Evolutionary conservation across 2,888 invertebrate species (phyloP).

Genomic region (Nephrocerus scutellatus): DNA sequence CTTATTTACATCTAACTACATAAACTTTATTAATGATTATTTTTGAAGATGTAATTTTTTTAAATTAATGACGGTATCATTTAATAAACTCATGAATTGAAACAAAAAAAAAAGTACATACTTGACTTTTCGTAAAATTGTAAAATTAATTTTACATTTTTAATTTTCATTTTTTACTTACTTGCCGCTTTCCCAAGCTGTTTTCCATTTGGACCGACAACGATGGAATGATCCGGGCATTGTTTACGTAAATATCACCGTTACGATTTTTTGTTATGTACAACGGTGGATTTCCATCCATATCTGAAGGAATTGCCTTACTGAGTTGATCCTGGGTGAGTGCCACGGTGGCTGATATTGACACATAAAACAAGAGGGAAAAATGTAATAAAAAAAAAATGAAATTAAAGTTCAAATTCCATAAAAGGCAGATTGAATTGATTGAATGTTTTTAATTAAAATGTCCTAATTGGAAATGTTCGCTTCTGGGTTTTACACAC

Average conservation of each 20-base stretch:
- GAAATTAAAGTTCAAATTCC: too few relatives aligned
- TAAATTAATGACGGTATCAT: too few relatives aligned
- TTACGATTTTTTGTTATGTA: conserved; percentile 70
- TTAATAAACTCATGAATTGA: too few relatives aligned
- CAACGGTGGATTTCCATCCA: conserved; percentile 77
- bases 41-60: too few relatives aligned
- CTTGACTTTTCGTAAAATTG: not conserved
- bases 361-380: too few relatives aligned
- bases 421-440: too few relatives aligned
- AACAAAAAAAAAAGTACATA: not conserved
- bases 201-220: conserved; percentile 60
- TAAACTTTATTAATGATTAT: too few relatives aligned
- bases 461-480: too few relatives aligned
- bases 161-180: conserved; percentile 33
- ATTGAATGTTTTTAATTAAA: too few relatives aligned
- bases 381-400: too few relatives aligned
- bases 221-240: conserved; percentile 68
- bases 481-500: too few relatives aligned
- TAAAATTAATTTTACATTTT: conserved; percentile 4
- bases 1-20: too few relatives aligned
- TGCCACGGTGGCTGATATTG: conserved; percentile 67
- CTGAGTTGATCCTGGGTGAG: conserved; percentile 57
- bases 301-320: conserved; percentile 62
- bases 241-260: conserved; percentile 74
- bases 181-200: conserved; percentile 56